Evolutionary conservation across 2,888 invertebrate genomes (phyloP), one percentile per base, ranked within the genome.

Genomic region (Melieria omissa): DNA sequence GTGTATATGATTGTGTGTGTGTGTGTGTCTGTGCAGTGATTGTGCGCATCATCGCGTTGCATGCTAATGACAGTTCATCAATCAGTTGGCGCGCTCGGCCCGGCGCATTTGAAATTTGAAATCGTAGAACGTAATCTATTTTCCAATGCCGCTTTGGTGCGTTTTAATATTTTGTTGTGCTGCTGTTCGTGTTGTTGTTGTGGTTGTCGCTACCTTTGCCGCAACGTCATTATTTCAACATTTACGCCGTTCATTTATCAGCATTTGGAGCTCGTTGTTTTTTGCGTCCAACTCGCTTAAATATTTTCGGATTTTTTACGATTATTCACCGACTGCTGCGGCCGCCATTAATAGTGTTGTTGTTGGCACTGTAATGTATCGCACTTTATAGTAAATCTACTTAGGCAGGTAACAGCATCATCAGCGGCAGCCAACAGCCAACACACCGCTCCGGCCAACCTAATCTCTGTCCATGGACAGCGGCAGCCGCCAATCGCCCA

Each of bases 41-140:
- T 76, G 73, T 71, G 73, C 74, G 49, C 77, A 75, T 76, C 75
- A 74, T 75, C 54, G 62, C 75, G 72, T 74, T 76, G 74, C 74
- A 76, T 77, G 76, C 75, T 78, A 78, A 78, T 78, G 77, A 78
- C 77, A 78, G 76, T 78, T 76, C 78, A 78, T 78, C 77, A 78
- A 78, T 78, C 78, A 78, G 78, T 73, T 73, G 67, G 69, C 64
- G 66, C 49, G 65, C 10, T 58, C 10, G 52, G 58, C 29, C 55
- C 69, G 76, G 74, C 73, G 62, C 73, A 74, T 77, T 76, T 76
- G 73, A 77, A 74, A 76, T 67, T 76, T 44, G 7, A 47, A 72
- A 72, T 70, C 55, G 54, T 67, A 70, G 77, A 78, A 74, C 72
- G 74, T 76, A 77, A 76, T 77, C 74, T 74, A 68, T 76, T 74